phyloP scores from a whole-genome alignment of 2,888 invertebrate species.

The Vannuccia rotundouncinata region DNA sequence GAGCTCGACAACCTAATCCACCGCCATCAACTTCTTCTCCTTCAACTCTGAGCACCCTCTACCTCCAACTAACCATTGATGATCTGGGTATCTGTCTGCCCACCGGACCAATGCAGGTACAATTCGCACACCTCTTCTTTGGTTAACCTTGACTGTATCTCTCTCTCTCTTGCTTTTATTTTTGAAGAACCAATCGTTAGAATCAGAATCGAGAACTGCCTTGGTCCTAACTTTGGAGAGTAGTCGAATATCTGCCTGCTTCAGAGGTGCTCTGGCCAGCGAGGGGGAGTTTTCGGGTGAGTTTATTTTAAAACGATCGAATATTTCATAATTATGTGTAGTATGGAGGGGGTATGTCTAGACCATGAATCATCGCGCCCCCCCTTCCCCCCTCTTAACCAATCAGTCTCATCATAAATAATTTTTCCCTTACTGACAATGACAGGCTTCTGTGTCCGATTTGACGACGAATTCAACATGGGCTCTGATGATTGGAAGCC shows the following conservation, averaged over 20 bases:
- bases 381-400: too few species aligned
- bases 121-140: background rate
- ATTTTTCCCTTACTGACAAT: too few species aligned
- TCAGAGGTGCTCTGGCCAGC: conserved; percentile 87
- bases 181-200: conserved; percentile 12
- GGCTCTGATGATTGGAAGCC: conserved; percentile 96
- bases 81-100: conserved; percentile 94
- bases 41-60: conserved; percentile 69
- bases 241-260: conserved; percentile 90
- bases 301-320: too few species aligned
- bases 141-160: background rate
- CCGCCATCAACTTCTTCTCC: background rate
- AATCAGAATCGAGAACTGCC: conserved; percentile 61
- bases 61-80: conserved; percentile 84
- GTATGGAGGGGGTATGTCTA: too few species aligned
- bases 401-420: too few species aligned
- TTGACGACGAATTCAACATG: conserved; percentile 93
- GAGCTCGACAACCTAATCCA: background rate
- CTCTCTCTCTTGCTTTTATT: background rate
- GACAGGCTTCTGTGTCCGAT: conserved; percentile 67
- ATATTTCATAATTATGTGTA: too few species aligned
- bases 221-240: conserved; percentile 90
- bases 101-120: conserved; percentile 70
- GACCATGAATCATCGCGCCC: too few species aligned
- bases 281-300: conserved; percentile 64